Evolutionary conservation across 2,113 vertebrate species (phyloP).

Genomic region (Thalassarche chlororhynchos): DNA sequence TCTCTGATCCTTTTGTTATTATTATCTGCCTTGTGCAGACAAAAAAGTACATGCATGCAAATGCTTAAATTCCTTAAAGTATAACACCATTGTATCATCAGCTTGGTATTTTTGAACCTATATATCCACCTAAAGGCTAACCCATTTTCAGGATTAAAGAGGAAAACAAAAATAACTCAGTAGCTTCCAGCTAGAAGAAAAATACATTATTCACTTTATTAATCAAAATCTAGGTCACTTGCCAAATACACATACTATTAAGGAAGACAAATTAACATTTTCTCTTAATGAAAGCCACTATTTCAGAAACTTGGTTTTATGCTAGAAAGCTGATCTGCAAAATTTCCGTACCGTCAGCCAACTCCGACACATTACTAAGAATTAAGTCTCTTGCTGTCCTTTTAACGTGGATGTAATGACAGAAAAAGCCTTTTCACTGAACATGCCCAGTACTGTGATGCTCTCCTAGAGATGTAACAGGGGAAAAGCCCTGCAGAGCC

Average conservation of each 20-base stretch:
- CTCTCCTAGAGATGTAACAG: not conserved
- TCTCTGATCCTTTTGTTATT: not conserved
- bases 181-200: not conserved
- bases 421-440: not conserved
- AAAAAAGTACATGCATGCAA: not conserved
- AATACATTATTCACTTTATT: constrained; percentile 33
- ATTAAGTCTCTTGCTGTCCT: not conserved
- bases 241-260: not conserved
- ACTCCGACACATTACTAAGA: not conserved
- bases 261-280: not conserved
- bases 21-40: not conserved
- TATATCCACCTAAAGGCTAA: not conserved
- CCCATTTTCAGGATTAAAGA: constrained; percentile 18
- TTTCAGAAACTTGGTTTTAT: not conserved
- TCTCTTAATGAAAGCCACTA: not conserved
- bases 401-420: rapidly evolving
- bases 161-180: constrained; percentile 39
- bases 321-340: not conserved
- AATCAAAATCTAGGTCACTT: constrained; percentile 48
- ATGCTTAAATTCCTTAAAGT: not conserved
- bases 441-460: rapidly evolving
- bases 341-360: not conserved
- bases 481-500: rapidly evolving
- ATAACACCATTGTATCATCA: not conserved
- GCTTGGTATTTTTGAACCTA: not conserved